phyloP scores from a whole-genome alignment of 1,140 invertebrate species.

The Adelges cooleyi region DNA sequence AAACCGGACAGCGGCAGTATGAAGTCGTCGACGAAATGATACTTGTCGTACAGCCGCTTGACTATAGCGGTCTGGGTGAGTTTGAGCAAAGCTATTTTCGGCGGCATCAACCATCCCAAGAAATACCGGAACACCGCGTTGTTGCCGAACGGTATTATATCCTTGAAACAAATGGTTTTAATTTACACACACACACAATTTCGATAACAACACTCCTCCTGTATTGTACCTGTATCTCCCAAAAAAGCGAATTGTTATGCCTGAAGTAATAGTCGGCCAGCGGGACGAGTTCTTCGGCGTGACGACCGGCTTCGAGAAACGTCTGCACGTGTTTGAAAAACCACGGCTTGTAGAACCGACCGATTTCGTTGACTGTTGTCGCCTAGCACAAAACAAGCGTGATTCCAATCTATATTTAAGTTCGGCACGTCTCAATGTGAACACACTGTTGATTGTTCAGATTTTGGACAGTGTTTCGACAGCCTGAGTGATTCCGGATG shows the following conservation, averaged over 20 bases:
- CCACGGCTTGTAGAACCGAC: conserved; percentile 71
- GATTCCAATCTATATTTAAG: no score
- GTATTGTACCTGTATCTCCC: conserved; percentile 71
- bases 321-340: conserved; percentile 65
- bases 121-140: conserved; percentile 57
- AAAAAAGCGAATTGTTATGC: conserved; percentile 68
- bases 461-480: no score
- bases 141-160: conserved; percentile 79
- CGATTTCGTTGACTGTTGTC: conserved; percentile 48
- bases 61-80: conserved; percentile 63
- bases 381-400: no score
- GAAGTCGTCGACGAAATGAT: conserved; percentile 78
- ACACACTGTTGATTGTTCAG: no score
- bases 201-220: no score
- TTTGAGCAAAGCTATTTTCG: conserved; percentile 71
- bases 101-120: conserved; percentile 70
- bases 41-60: conserved; percentile 60
- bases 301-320: conserved; percentile 40
- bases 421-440: no score
- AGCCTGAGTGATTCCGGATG: no score
- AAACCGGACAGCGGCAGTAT: conserved; percentile 56
- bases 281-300: conserved; percentile 59
- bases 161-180: conserved; percentile 42
- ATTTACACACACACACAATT: background rate
- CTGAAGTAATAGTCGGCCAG: conserved; percentile 70